Evolutionary conservation across 2,113 vertebrate species (phyloP).

Genomic region (Zapornia atra): DNA sequence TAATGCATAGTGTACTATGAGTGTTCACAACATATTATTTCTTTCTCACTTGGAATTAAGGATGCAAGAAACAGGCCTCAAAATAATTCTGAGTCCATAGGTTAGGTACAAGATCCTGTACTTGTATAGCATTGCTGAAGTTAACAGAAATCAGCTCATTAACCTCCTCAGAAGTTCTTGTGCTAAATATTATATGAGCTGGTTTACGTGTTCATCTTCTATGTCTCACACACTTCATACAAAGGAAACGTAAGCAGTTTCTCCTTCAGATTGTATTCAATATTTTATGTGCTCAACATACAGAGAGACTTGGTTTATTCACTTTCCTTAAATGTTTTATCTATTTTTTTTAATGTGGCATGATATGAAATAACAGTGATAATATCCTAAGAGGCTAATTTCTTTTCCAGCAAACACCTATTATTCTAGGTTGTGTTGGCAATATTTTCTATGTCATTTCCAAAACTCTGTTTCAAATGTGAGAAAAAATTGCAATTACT

Average conservation of each 20-base stretch:
- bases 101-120: background rate
- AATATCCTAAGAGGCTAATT: background rate
- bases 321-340: background rate
- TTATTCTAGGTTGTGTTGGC: background rate
- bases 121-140: background rate
- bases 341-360: background rate
- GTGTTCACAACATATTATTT: background rate
- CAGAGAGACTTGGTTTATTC: background rate
- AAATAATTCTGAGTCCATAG: background rate
- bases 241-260: background rate
- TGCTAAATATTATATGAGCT: conserved; percentile 10
- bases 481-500: background rate
- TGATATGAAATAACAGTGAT: background rate
- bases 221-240: background rate
- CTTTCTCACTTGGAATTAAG: background rate
- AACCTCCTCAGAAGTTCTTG: background rate
- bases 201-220: background rate
- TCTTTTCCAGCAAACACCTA: background rate
- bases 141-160: background rate
- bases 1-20: background rate
- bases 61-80: background rate
- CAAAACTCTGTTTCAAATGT: background rate
- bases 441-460: background rate
- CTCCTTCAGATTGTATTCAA: background rate
- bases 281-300: background rate